Conservation (phyloP, 2,797 vertebrate species). For the Toxotes lorentzi region DNA sequence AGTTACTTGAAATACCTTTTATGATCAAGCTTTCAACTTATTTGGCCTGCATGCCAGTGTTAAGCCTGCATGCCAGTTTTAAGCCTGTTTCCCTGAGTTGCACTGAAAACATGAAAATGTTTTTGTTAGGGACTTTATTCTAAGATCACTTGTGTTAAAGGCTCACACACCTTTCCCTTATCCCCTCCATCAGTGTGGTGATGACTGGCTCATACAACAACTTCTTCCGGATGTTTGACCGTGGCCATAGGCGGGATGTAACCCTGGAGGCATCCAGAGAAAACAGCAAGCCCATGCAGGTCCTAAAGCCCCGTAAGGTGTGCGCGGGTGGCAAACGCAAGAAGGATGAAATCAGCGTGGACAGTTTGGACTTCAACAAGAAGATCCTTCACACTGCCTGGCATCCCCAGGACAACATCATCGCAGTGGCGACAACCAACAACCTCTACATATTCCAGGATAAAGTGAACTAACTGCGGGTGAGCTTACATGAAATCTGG, state of each 20-base stretch:
- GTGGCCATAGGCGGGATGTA: constrained; percentile 92
- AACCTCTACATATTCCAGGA: constrained; percentile 99
- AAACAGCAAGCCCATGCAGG: constrained; percentile 95
- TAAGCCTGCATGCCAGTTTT: too few species aligned
- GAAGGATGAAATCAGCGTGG: constrained; percentile 99
- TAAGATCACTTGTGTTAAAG: not conserved
- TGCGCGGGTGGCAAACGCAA: constrained; percentile 97
- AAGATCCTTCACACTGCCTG: constrained; percentile 99
- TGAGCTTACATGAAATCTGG: constrained; percentile 37
- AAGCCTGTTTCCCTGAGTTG: not conserved
- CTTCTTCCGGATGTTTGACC: constrained; percentile 99
- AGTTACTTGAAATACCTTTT: not conserved
- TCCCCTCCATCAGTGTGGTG: constrained; percentile 88
- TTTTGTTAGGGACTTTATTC: not conserved
- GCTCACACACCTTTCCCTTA: not conserved
- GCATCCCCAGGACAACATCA: constrained; percentile 99
- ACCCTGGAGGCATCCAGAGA: constrained; percentile 97
- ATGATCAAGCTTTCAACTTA: not conserved
- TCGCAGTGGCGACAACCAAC: constrained; percentile 99
- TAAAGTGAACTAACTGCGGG: constrained; percentile 92
- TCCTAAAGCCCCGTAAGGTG: constrained; percentile 96
- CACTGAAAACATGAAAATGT: not conserved
- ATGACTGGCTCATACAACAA: constrained; percentile 99
- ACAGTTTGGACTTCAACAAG: constrained; percentile 99
- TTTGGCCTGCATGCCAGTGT: not conserved